Conservation (phyloP, 2,113 vertebrate genomes). For the Thalassarche chlororhynchos region DNA sequence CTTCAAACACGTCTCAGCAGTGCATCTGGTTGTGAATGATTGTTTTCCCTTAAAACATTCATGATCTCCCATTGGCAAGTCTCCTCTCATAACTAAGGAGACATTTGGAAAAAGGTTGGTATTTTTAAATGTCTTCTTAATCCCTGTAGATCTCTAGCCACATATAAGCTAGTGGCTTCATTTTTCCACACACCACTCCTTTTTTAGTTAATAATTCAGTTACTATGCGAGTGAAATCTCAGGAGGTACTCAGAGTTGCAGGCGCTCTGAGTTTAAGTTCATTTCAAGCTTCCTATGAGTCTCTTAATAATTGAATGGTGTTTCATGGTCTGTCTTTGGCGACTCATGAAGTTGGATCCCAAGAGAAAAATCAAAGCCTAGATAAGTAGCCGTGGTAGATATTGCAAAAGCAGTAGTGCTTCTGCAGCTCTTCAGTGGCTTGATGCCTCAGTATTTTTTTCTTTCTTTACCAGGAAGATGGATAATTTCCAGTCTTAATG, state of each 20-base stretch:
- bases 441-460: conserved; percentile 2
- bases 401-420: conserved; percentile 13
- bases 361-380: conserved; percentile 5
- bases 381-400: background rate
- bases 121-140: conserved; percentile 30
- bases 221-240: conserved; percentile 13
- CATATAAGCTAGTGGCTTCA: background rate
- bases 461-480: background rate
- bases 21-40: background rate
- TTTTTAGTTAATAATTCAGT: conserved; percentile 29
- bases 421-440: background rate
- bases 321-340: background rate
- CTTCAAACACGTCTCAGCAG: background rate
- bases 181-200: background rate
- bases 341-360: conserved; percentile 1
- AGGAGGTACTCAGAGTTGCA: background rate
- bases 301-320: conserved; percentile 14
- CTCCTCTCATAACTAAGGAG: background rate
- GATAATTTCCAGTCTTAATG: background rate
- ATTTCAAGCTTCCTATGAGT: conserved; percentile 11
- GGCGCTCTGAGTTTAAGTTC: background rate
- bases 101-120: background rate
- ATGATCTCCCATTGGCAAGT: background rate
- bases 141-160: background rate
- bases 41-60: background rate